A percentile compares a stretch with the other conserved stretches of the same genome.
phyloP scores from a whole-genome alignment of 2,888 invertebrate genomes.

The Crossocerus cetratus region DNA sequence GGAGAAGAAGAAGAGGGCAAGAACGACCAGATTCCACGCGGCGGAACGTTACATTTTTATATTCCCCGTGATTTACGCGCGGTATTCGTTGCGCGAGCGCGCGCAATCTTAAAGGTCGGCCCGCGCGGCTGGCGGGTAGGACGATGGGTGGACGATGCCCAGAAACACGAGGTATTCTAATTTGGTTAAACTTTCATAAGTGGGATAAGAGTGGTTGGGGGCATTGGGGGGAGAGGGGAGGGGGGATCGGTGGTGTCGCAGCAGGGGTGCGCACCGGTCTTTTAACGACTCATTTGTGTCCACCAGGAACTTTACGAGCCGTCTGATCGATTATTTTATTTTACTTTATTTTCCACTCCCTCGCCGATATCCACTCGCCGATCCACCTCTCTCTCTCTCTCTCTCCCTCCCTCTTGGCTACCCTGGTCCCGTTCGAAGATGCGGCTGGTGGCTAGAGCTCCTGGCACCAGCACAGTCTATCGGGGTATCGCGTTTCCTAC shows the following conservation, averaged over 20 bases:
- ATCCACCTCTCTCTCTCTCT: slow-evolving; percentile 27
- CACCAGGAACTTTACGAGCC: slow-evolving; percentile 63
- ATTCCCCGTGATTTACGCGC: slow-evolving; percentile 42
- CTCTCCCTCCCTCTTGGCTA: slow-evolving; percentile 32
- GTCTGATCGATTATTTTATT: slow-evolving; percentile 72
- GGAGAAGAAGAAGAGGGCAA: not conserved
- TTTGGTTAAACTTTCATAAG: slow-evolving; percentile 61
- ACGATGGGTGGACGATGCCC: slow-evolving; percentile 34
- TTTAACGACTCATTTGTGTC: slow-evolving; percentile 73
- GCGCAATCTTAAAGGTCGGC: slow-evolving; percentile 20
- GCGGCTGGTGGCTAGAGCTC: no score
- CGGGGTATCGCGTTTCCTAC: slow-evolving; percentile 58
- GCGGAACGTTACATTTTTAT: slow-evolving; percentile 30
- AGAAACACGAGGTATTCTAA: slow-evolving; percentile 56
- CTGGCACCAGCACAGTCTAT: slow-evolving; percentile 53
- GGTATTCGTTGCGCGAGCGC: not conserved
- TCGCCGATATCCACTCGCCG: slow-evolving; percentile 39
- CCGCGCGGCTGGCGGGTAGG: slow-evolving; percentile 1
- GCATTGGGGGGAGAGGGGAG: slow-evolving; percentile 29
- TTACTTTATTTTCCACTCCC: slow-evolving; percentile 61
- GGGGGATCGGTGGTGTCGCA: slow-evolving; percentile 54
- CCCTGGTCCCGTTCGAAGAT: slow-evolving; percentile 21
- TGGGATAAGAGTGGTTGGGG: slow-evolving; percentile 60
- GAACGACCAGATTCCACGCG: slow-evolving; percentile 13
- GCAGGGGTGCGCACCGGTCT: slow-evolving; percentile 64